Evolutionary conservation across 2,113 vertebrate species (phyloP).

Genomic region (Neotragus pygmaeus): DNA sequence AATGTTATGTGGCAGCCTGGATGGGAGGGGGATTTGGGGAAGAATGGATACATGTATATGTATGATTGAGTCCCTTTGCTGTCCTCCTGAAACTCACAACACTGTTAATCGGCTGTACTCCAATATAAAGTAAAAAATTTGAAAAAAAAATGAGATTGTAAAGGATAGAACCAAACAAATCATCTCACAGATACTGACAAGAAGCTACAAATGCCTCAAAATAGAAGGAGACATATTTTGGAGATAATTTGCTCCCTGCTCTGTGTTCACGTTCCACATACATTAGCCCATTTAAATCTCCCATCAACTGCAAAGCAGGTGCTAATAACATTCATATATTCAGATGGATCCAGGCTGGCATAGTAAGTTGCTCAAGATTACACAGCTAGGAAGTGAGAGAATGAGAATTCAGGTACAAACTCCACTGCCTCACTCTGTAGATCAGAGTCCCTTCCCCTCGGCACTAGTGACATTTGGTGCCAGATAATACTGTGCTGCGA

Average conservation of each 20-base stretch:
- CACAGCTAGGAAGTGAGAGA: background rate
- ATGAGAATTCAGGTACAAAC: background rate
- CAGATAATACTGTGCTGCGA: background rate
- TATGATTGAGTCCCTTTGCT: background rate
- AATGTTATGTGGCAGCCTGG: accelerated
- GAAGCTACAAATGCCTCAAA: background rate
- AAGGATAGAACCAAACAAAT: background rate
- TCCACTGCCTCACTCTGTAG: background rate
- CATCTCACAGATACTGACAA: background rate
- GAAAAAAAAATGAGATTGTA: background rate
- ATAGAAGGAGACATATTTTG: background rate
- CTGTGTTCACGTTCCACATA: background rate
- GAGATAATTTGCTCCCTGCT: background rate
- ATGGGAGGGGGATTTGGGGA: background rate
- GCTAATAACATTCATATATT: background rate
- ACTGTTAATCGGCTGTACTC: background rate
- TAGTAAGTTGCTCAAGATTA: background rate
- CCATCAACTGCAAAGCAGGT: background rate
- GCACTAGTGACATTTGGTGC: background rate
- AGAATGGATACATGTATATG: background rate
- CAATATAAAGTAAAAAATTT: background rate
- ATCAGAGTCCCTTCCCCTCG: background rate
- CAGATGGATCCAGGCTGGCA: background rate
- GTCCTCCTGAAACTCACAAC: background rate
- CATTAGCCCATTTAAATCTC: background rate